phyloP scores from a whole-genome alignment of 2,113 vertebrate species.

The Hylia prasina region DNA sequence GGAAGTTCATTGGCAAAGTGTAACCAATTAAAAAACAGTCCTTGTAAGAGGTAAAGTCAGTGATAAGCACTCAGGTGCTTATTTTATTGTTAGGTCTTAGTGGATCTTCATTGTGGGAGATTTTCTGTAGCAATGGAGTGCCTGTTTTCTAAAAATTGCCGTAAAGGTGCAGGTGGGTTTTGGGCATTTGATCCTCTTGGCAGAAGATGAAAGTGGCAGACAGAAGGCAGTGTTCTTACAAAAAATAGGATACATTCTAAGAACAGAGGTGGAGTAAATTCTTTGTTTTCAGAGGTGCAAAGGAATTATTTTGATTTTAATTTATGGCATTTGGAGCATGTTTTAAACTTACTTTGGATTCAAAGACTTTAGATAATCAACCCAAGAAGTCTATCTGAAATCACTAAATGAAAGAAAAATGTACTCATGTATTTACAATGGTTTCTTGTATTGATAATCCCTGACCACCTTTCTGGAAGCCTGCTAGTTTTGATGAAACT shows the following conservation, averaged over 20 bases:
- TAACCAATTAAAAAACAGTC: background rate
- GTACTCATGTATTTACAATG: rapidly evolving
- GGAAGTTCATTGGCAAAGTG: background rate
- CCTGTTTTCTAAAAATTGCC: background rate
- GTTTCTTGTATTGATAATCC: background rate
- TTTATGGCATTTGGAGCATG: background rate
- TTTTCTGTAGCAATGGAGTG: background rate
- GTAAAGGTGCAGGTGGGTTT: background rate
- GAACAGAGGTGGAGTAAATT: background rate
- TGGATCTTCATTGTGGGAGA: background rate
- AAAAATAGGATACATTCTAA: background rate
- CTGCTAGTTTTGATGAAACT: background rate
- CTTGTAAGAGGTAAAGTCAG: background rate
- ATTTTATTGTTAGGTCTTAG: background rate
- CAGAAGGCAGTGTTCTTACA: rapidly evolving
- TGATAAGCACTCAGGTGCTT: background rate
- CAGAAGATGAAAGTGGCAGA: background rate
- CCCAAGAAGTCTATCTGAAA: background rate
- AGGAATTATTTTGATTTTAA: background rate
- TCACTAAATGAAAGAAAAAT: background rate
- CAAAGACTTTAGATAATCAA: background rate
- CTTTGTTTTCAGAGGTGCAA: background rate
- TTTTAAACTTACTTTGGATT: background rate
- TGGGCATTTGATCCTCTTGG: background rate
- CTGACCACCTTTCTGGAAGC: background rate